Evolutionary conservation across 2,888 invertebrate genomes (phyloP).

Genomic region (Drosophila emarginata): DNA sequence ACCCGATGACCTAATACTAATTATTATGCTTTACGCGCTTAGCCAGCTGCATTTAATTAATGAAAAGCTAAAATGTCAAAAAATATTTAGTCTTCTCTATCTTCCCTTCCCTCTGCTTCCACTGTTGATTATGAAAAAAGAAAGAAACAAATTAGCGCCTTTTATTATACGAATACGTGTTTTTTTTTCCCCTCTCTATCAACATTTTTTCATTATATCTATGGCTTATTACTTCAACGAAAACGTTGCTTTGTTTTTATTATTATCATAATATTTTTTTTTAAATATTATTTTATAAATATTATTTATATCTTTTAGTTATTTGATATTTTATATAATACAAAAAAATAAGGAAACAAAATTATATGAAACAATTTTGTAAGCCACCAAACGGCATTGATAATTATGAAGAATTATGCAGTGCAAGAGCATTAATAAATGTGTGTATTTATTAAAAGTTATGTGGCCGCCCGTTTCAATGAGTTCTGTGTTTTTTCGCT

Average conservation of each 20-base stretch:
- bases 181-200: constrained; percentile 8
- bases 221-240: constrained; percentile 47
- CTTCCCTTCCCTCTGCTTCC: constrained; percentile 19
- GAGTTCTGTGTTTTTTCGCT: not conserved
- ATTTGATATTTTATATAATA: constrained; percentile 47
- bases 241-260: not conserved
- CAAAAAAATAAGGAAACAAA: constrained; percentile 32
- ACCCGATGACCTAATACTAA: constrained; percentile 12
- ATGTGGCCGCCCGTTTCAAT: constrained; percentile 15
- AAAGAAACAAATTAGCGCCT: not conserved
- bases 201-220: constrained; percentile 54
- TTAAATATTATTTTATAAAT: constrained; percentile 37
- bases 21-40: constrained; percentile 50
- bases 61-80: not conserved
- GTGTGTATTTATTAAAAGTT: constrained; percentile 77
- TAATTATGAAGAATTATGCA: constrained; percentile 63
- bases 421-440: constrained; percentile 71
- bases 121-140: constrained; percentile 18
- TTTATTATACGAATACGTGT: constrained; percentile 13
- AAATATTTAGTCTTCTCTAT: constrained; percentile 17
- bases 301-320: constrained; percentile 62
- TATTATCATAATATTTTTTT: constrained; percentile 4
- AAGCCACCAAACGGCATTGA: constrained; percentile 52
- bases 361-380: constrained; percentile 48
- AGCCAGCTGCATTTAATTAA: constrained; percentile 60